A percentile compares a stretch with the other conserved stretches of the same genome.
Evolutionary conservation across 2,113 vertebrate genomes (phyloP).

Genomic region (Riparia riparia): DNA sequence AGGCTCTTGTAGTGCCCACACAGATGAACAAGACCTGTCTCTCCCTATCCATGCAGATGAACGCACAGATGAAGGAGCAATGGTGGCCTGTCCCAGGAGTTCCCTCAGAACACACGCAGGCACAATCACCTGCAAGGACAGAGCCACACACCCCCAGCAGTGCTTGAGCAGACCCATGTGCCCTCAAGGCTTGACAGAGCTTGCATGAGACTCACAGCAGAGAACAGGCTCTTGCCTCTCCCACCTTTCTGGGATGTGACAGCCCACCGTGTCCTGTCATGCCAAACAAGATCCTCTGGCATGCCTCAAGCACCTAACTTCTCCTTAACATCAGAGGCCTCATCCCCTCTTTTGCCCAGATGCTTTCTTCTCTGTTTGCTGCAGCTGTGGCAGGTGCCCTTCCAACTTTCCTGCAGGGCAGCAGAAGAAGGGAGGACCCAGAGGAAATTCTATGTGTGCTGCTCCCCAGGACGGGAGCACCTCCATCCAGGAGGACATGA

Average conservation of each 20-base stretch:
- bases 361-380: background rate
- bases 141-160: background rate
- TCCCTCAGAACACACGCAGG: background rate
- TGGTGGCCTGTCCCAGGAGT: background rate
- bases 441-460: background rate
- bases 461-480: fast-evolving
- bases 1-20: background rate
- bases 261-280: background rate
- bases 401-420: background rate
- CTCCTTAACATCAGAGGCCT: background rate
- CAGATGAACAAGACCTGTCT: background rate
- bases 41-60: background rate
- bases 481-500: background rate
- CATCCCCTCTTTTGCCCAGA: background rate
- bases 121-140: background rate
- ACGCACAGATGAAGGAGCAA: fast-evolving
- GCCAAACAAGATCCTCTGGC: background rate
- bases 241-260: background rate
- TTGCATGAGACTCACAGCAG: background rate
- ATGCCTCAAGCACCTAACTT: background rate
- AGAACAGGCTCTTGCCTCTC: background rate
- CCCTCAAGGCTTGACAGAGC: background rate
- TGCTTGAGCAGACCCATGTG: background rate
- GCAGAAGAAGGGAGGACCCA: background rate
- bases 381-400: background rate